These are phyloP conservation scores for Cichladusa arquata DNA, from an alignment of 2,113 vertebrate species.

Conservation along the genomic window DNA sequence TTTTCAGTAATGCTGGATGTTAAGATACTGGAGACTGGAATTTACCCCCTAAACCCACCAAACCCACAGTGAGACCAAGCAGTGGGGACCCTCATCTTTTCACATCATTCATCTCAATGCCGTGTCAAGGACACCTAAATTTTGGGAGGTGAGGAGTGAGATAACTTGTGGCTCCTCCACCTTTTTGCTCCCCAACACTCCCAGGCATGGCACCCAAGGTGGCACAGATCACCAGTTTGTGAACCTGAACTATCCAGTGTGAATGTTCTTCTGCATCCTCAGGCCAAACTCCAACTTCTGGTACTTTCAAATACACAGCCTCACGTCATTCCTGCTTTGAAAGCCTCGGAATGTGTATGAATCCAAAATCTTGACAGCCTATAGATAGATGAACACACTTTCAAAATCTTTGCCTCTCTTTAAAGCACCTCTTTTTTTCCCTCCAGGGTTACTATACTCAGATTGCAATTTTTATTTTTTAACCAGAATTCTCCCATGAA, in stretches of 20 bases:
- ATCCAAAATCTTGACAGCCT: background rate
- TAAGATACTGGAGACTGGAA: background rate
- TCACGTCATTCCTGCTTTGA: background rate
- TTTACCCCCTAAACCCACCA: background rate
- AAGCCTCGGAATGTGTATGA: background rate
- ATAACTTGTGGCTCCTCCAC: background rate
- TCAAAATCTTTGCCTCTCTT: background rate
- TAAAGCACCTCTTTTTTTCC: background rate
- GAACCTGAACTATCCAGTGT: background rate
- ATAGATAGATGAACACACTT: background rate
- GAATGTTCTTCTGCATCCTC: background rate
- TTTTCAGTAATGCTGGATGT: background rate
- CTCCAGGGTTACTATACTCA: background rate
- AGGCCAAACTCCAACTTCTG: background rate
- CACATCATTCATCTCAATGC: background rate
- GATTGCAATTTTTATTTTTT: too few relatives aligned
- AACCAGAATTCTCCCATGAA: background rate
- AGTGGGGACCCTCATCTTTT: background rate
- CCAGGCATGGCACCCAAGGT: background rate
- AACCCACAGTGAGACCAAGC: background rate
- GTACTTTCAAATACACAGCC: background rate
- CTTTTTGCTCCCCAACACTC: background rate
- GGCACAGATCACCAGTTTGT: background rate
- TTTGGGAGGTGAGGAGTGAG: background rate
- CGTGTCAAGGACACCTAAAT: background rate